A percentile compares a stretch with the other conserved stretches of the same genome.
Conservation (phyloP, 37 sponge, comb jelly and placozoan genomes). For the Bolinopsis microptera region DNA sequence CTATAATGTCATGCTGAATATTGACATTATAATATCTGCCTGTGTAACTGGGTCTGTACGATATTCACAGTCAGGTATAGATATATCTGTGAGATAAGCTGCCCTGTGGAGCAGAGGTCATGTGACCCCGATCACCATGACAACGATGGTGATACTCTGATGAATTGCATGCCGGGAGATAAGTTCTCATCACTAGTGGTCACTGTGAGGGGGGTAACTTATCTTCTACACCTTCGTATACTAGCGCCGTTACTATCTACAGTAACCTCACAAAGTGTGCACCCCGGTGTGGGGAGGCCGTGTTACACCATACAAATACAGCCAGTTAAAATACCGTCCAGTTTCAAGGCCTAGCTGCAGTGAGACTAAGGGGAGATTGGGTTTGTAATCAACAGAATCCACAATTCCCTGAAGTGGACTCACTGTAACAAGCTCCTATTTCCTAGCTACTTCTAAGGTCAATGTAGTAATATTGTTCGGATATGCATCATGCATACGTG, state of each 20-base stretch:
- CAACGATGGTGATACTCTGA: neutral
- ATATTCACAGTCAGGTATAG: neutral
- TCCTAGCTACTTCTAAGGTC: too few species aligned
- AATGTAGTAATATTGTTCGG: too few species aligned
- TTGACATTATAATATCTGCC: neutral
- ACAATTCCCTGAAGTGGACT: too few species aligned
- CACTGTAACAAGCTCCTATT: too few species aligned
- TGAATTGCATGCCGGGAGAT: neutral
- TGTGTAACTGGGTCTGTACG: neutral
- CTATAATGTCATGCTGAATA: neutral
- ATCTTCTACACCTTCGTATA: neutral
- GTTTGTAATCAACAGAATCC: too few species aligned
- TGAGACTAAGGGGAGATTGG: too few species aligned
- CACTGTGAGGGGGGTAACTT: neutral
- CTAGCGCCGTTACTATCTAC: neutral
- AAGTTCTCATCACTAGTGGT: neutral
- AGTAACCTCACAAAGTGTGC: too few species aligned
- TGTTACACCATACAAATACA: too few species aligned
- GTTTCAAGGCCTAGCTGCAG: too few species aligned
- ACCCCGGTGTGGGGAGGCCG: too few species aligned
- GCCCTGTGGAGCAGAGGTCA: neutral
- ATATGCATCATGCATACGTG: too few species aligned
- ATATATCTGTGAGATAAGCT: neutral
- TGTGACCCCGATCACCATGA: neutral
- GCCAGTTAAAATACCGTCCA: too few species aligned